Base-by-base conservation (phyloP, 2,888 invertebrate genomes). In the Vandiemenella viatica region DNA sequence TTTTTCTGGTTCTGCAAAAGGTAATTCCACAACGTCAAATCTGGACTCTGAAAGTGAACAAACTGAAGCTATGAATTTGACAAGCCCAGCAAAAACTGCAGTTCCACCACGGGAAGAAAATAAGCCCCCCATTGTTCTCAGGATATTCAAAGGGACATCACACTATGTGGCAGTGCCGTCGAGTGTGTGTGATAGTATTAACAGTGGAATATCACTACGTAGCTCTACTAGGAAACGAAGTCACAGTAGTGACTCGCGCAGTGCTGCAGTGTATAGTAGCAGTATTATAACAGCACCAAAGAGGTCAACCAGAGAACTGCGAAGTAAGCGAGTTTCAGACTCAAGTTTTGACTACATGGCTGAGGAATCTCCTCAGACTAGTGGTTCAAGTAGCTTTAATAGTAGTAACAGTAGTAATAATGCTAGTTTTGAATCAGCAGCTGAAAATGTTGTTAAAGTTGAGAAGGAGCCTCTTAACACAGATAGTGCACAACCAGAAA, bases 91-190 rank as follows among this genome's bases (percentile, higher is more conserved):
- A 21, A 54, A 55, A 38, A 51, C 49, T 37, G 48, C 53, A 17
- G 52, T 52, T 40, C 47, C 55, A 32, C 46, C 51, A 21, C 56
- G 53, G 46, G 57, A 57, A 40, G 52, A 58, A 50, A 68, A 69
- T 56, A 79, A 83, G 64, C 86, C 88, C 41, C 89, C 89, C 19
- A 90, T 90, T 61, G 88, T 89, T 48, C 69, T 90, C 55, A 75
- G 89, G 68, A 90, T 90, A 74, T 88, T 87, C 56, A 84, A 88
- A 68, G 81, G 76, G 13, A 77, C 76, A 16, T 58, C 60, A 15
- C 59, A 61, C 37, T 55, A 61, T 50, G 59, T 61, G 4, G 55
- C 57, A 32, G 54, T 52, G 42, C 13, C 41, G 7, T 15, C 37
- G 6, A 49, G 26, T 41, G 40, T 41, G 40, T 41, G 41, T 17